Base-by-base conservation (phyloP, 2,888 invertebrate species). In the Teinopalpus imperialis region DNA sequence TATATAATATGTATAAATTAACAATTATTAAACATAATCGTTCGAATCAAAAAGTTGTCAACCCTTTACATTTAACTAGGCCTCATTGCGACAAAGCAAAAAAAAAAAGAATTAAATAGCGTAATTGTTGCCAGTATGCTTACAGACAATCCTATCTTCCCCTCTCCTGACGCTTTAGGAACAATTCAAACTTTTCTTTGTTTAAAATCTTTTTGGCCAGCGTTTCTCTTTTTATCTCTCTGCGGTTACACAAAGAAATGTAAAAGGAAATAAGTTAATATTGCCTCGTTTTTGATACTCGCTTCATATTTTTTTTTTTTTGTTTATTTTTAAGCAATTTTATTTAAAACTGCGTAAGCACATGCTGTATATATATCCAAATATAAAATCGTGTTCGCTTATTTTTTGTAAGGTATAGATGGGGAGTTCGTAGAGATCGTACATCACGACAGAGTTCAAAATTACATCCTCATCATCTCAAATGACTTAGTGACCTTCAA, bases 151-250 rank as follows among this genome's bases (percentile, higher is more conserved):
- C 42, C 32, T 42, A 42, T 42, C 42, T 30, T 18, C 32, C 32
- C 32, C 13, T 4, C 9, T 23, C 23, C 42, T 26, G 20, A 24
- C 42, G 42, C 42, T 42, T 34, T 26, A 34, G 32, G 34, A 34
- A 42, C 42, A 42, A 42, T 42, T 42, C 16, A 18, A 34, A 42
- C 42, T 42, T 42, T 42, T 16, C 26, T 26, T 42, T 42, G 32
- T 26, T 34, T 18, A 16, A 18, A 34, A 24, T 26, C 42, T 42
- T 42, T 34, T 34, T n/a, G 42, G 42, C 16, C 10, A 8, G 24
- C 18, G 18, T 24, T 27, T 29, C 30, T 41, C n/a, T n/a, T n/a
- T n/a, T n/a, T 41, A 9, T 26, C 31, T 12, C 12, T 7, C 12
- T 9, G 12, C 30, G 37, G 27, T 3, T 7, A 3, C 5, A 39